phyloP scores from a whole-genome alignment of 2,888 invertebrate genomes.

The Tanypteryx hageni region DNA sequence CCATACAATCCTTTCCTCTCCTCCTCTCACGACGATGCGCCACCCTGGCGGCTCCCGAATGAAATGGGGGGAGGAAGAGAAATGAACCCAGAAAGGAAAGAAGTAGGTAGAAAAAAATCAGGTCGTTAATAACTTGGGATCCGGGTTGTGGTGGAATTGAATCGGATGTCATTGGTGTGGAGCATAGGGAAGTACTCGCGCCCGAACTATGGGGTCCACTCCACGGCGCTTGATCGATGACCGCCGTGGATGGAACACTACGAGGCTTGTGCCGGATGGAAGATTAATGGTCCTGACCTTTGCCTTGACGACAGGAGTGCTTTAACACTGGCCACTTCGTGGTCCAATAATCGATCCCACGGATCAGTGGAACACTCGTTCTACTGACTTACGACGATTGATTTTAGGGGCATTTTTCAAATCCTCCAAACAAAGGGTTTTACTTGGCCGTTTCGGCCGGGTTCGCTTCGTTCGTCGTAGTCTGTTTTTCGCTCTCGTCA shows the following conservation, averaged over 20 bases:
- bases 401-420: conserved; percentile 57
- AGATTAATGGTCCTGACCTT: conserved; percentile 57
- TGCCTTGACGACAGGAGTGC: conserved; percentile 62
- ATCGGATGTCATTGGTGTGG: conserved; percentile 58
- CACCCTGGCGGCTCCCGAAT: neutral
- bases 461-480: neutral
- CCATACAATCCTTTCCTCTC: neutral
- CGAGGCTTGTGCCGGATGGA: neutral
- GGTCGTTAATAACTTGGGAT: conserved; percentile 57
- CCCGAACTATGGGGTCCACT: neutral
- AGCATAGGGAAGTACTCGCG: conserved; percentile 45
- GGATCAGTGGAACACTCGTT: conserved; percentile 61
- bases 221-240: conserved; percentile 26
- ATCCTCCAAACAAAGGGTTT: conserved; percentile 16
- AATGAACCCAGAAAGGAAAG: neutral
- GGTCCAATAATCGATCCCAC: conserved; percentile 62
- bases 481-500: neutral
- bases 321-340: conserved; percentile 60
- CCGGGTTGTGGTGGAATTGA: conserved; percentile 30
- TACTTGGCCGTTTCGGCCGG: neutral
- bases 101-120: conserved; percentile 16
- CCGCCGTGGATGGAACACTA: conserved; percentile 41
- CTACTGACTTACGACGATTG: conserved; percentile 60
- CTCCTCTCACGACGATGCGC: neutral
- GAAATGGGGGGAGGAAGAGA: neutral